Percentiles rank a stretch among this genome's conserved stretches.
phyloP scores from a whole-genome alignment of 2,888 invertebrate species.

The Synanthedon myopaeformis region DNA sequence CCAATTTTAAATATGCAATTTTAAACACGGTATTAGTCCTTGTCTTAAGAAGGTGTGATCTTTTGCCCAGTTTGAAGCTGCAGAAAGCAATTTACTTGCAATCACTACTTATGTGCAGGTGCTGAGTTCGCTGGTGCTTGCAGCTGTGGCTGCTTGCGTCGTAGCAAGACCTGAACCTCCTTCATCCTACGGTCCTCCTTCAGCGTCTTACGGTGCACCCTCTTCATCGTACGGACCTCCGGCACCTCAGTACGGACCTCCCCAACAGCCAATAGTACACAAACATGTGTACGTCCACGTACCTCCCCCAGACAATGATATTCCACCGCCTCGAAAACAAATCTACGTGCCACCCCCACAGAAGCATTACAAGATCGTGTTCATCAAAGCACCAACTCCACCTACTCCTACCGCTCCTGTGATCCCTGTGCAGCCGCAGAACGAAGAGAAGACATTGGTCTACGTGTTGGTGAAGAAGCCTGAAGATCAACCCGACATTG shows the following conservation, averaged over 20 bases:
- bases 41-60: not conserved
- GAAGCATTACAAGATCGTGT: conserved; percentile 87
- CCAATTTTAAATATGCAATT: too few relatives aligned
- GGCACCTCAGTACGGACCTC: conserved; percentile 77
- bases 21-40: not conserved
- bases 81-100: not conserved
- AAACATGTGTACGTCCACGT: conserved; percentile 94
- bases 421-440: conserved; percentile 80
- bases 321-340: conserved; percentile 72
- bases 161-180: conserved; percentile 70
- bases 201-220: conserved; percentile 49
- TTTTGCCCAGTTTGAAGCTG: too few relatives aligned
- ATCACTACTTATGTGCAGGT: conserved; percentile 36
- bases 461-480: conserved; percentile 92
- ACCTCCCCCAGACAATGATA: conserved; percentile 87
- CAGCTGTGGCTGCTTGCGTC: conserved; percentile 50
- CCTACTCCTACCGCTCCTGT: conserved; percentile 73
- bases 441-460: conserved; percentile 90
- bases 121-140: conserved; percentile 52
- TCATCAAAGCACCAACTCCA: conserved; percentile 80
- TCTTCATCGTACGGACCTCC: conserved; percentile 64
- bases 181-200: conserved; percentile 70
- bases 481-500: conserved; percentile 83
- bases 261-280: conserved; percentile 83
- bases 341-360: conserved; percentile 73